A percentile compares a stretch with the other conserved stretches of the same genome.
phyloP scores from a whole-genome alignment of 2,113 vertebrate species.

The Eurystomus gularis region DNA sequence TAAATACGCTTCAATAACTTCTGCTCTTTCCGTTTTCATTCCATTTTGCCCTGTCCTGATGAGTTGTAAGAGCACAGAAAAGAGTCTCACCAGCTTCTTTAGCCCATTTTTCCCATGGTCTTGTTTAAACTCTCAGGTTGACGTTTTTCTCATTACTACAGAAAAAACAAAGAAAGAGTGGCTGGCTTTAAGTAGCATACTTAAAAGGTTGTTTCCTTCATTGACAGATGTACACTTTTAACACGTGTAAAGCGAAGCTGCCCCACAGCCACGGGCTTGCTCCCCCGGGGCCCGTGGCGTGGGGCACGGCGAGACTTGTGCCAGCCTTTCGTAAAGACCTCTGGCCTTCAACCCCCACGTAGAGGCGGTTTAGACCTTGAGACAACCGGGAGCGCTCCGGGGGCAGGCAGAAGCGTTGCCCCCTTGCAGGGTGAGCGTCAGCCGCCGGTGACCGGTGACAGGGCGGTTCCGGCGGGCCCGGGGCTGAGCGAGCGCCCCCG shows the following conservation, averaged over 20 bases:
- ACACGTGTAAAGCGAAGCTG: background rate
- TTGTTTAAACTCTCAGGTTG: background rate
- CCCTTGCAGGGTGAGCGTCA: too few relatives aligned
- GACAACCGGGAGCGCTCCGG: background rate
- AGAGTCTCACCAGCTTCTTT: background rate
- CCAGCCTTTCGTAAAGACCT: background rate
- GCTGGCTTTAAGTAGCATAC: rapidly evolving
- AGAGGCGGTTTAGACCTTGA: too few relatives aligned
- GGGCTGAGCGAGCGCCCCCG: too few relatives aligned
- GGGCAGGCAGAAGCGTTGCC: rapidly evolving
- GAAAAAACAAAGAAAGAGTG: background rate
- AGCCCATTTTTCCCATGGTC: background rate
- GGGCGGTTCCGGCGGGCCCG: too few relatives aligned
- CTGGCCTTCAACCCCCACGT: rapidly evolving
- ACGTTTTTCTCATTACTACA: background rate
- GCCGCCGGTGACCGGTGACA: too few relatives aligned
- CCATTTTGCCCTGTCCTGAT: background rate
- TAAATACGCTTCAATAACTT: background rate
- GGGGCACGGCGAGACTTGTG: background rate
- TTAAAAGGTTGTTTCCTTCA: background rate
- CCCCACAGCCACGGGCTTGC: background rate
- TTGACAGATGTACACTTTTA: background rate
- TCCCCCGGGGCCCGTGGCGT: rapidly evolving
- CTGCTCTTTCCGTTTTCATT: background rate
- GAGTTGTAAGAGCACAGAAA: background rate